Evolutionary conservation across 1,140 invertebrate genomes (phyloP), one percentile per base, ranked within the genome.

Genomic region (Charaxes varanes): DNA sequence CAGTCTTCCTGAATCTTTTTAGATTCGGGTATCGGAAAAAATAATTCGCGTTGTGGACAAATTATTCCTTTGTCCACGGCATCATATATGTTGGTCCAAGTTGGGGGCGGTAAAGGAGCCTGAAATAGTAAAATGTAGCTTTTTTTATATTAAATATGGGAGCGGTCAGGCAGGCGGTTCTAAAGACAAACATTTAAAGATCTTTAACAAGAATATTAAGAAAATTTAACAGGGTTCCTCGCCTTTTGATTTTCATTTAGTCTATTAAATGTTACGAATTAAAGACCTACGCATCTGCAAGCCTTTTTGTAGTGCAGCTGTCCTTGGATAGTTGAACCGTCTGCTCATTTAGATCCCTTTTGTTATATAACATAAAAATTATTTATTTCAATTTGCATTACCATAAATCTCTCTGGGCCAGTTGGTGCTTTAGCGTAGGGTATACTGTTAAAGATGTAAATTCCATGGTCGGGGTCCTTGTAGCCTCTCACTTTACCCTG

Each of bases 341-440:
- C 6, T 22, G 8, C 19, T 1, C 8, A 30, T 13, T 27, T 17
- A 23, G n/a, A n/a, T n/a, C 15, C n/a, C 14, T n/a, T 24, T 35
- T 16, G 7, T 1, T 35, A 22, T 12, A 23, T 11, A 13, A 22
- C 12, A 8, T n/a, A 38, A 26, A 11, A 24, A 24, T 4, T 7
- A 18, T 11, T 33, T 28, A 6, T 8, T 7, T 2, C 6, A 35
- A 16, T 18, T 28, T 31, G n/a, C 2, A 12, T 30, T 50, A 73
- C 69, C 64, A 58, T 62, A 30, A 70, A 73, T 22, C 44, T 60
- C n/a, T 66, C 15, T 4, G 6, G 4, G 3, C 66, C 66, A 3
- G 42, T 62, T 2, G 69, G 69, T 5, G 66, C 60, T 5, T 43
- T 70, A 0, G 69, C 69, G 13, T 73, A 73, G 0, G 72, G 72